Percentiles rank a stretch among this genome's conserved stretches.
Conservation (phyloP, 2,888 invertebrate species). For the Diaphora mendica region DNA sequence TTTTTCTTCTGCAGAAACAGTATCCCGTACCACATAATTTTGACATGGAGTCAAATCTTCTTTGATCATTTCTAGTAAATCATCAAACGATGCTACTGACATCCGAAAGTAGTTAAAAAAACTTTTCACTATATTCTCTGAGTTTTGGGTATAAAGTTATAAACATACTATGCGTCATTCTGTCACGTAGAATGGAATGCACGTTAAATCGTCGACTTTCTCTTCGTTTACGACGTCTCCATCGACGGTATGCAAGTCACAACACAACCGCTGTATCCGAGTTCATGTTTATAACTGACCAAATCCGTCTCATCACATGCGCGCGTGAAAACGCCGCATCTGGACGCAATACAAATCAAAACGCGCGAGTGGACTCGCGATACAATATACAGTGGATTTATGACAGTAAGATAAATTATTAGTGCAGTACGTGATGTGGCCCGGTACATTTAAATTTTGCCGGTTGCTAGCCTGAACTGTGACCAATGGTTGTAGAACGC, state of each 20-base stretch:
- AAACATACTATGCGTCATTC: not conserved
- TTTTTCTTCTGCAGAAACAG: conserved; percentile 27
- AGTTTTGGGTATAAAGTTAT: not conserved
- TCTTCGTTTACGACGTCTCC: not conserved
- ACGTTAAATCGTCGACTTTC: not conserved
- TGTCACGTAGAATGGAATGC: not conserved
- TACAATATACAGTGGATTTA: too few relatives aligned
- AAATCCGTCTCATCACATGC: too few relatives aligned
- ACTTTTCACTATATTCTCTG: not conserved
- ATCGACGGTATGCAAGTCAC: not conserved
- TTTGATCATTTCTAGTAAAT: conserved; percentile 17
- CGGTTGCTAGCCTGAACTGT: too few relatives aligned
- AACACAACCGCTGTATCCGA: not conserved
- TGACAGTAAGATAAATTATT: too few relatives aligned
- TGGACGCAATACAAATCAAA: too few relatives aligned
- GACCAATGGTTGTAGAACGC: too few relatives aligned
- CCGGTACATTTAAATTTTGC: too few relatives aligned
- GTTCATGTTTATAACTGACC: not conserved
- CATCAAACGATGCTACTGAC: not conserved
- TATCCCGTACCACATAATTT: conserved; percentile 21
- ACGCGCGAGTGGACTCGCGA: too few relatives aligned
- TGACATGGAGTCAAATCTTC: conserved; percentile 23
- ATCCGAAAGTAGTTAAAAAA: not conserved
- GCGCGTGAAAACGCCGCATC: too few relatives aligned
- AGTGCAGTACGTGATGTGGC: too few relatives aligned